Conservation (phyloP, 2,797 vertebrate genomes). For the Austrolebias charrua region DNA sequence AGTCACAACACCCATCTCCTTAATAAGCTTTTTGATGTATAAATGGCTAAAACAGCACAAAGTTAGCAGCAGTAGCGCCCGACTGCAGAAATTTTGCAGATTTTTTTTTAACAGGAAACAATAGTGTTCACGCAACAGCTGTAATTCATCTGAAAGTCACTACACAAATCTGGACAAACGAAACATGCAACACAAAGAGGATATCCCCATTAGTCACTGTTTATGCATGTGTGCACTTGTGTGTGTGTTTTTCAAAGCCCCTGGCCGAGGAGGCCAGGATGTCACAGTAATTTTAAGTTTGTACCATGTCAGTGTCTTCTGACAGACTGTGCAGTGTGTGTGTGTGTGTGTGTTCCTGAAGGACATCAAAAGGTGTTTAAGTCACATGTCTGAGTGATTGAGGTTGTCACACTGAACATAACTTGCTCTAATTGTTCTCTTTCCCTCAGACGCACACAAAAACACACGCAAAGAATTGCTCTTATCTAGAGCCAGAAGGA, state of each 20-base stretch:
- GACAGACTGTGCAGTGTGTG: slow-evolving; percentile 23
- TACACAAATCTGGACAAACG: neutral
- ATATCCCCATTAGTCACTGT: slow-evolving; percentile 18
- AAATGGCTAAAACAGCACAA: too few relatives aligned
- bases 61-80: too few relatives aligned
- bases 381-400: slow-evolving; percentile 10
- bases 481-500: slow-evolving; percentile 45
- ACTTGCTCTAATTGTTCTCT: slow-evolving; percentile 11
- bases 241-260: slow-evolving; percentile 10
- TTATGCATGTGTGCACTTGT: neutral
- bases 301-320: neutral
- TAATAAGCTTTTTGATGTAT: too few relatives aligned
- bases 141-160: too few relatives aligned
- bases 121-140: too few relatives aligned
- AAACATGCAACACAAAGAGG: slow-evolving; percentile 9
- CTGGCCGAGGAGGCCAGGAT: slow-evolving; percentile 9
- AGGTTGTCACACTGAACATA: slow-evolving; percentile 7
- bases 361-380: slow-evolving; percentile 17
- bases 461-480: slow-evolving; percentile 4
- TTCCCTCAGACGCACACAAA: slow-evolving; percentile 3
- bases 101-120: too few relatives aligned
- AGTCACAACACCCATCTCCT: too few relatives aligned
- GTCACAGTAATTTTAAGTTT: slow-evolving; percentile 3
- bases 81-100: too few relatives aligned
- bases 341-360: slow-evolving; percentile 21